Conservation (phyloP, 2,797 vertebrate genomes). For the Chelon auratus region DNA sequence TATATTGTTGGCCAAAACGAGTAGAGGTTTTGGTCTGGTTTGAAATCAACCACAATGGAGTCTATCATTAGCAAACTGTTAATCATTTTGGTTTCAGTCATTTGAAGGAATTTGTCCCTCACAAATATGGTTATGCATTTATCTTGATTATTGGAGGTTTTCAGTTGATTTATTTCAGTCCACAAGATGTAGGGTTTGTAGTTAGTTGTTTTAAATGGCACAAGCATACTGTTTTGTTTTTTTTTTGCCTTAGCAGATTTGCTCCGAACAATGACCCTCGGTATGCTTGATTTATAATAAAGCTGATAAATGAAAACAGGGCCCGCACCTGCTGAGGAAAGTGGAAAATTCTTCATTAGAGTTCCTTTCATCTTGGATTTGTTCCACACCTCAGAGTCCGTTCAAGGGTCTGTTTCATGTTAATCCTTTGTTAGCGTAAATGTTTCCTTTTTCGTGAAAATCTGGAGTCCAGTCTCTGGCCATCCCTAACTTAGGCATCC, state of each 20-base stretch:
- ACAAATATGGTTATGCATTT: constrained; percentile 25
- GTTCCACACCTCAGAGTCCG: constrained; percentile 63
- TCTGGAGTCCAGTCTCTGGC: constrained; percentile 40
- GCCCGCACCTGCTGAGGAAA: constrained; percentile 60
- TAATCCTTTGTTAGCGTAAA: constrained; percentile 47
- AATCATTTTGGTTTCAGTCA: constrained; percentile 20
- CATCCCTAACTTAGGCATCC: constrained; percentile 13
- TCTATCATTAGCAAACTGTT: constrained; percentile 15
- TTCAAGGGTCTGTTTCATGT: constrained; percentile 65
- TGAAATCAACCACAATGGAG: constrained; percentile 33
- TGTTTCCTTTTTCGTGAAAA: constrained; percentile 50
- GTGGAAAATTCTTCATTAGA: constrained; percentile 63
- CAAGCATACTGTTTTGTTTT: not conserved
- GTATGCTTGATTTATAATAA: constrained; percentile 40
- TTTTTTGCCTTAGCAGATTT: constrained; percentile 5
- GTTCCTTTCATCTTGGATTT: constrained; percentile 67
- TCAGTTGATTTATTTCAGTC: constrained; percentile 14
- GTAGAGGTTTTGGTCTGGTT: constrained; percentile 35
- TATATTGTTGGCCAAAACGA: constrained; percentile 45
- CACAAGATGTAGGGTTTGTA: not conserved
- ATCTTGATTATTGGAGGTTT: constrained; percentile 20
- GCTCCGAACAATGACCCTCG: constrained; percentile 41
- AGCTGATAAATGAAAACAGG: constrained; percentile 67
- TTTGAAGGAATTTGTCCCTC: constrained; percentile 20
- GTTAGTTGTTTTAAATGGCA: constrained; percentile 27